These are phyloP conservation scores for Microdon myrmicae DNA, from an alignment of 2,888 invertebrate genomes.

Conservation along the genomic window DNA sequence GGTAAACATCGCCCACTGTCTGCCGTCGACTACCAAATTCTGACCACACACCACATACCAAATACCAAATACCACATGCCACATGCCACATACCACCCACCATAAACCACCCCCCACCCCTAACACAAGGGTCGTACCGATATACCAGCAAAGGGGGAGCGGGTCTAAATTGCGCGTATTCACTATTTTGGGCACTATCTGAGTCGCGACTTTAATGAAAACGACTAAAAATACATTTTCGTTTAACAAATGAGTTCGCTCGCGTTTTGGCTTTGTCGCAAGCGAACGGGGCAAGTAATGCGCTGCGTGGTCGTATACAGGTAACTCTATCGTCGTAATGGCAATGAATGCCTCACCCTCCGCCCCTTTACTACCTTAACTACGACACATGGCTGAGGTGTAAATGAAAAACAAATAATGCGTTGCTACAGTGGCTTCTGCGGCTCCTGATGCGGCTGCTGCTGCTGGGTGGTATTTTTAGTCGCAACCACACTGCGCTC, in stretches of 20 bases:
- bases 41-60: background rate
- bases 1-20: constrained; percentile 11
- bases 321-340: constrained; percentile 46
- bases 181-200: constrained; percentile 49
- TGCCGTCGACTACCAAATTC: too few relatives aligned
- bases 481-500: constrained; percentile 28
- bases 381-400: constrained; percentile 48
- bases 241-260: constrained; percentile 12
- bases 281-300: constrained; percentile 3
- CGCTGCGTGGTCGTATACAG: constrained; percentile 29
- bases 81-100: background rate
- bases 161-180: constrained; percentile 39
- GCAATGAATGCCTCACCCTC: constrained; percentile 48
- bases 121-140: constrained; percentile 27
- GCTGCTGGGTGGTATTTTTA: constrained; percentile 28
- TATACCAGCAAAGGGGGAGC: constrained; percentile 6
- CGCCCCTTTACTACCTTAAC: constrained; percentile 15
- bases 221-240: constrained; percentile 32
- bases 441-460: constrained; percentile 18
- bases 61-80: background rate
- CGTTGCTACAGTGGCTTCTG: constrained; percentile 16
- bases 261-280: background rate
- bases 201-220: constrained; percentile 32
- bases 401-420: constrained; percentile 48
- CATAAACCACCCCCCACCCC: background rate